Evolutionary conservation across 2,888 invertebrate genomes (phyloP).

Genomic region (Agonopterix arenella): DNA sequence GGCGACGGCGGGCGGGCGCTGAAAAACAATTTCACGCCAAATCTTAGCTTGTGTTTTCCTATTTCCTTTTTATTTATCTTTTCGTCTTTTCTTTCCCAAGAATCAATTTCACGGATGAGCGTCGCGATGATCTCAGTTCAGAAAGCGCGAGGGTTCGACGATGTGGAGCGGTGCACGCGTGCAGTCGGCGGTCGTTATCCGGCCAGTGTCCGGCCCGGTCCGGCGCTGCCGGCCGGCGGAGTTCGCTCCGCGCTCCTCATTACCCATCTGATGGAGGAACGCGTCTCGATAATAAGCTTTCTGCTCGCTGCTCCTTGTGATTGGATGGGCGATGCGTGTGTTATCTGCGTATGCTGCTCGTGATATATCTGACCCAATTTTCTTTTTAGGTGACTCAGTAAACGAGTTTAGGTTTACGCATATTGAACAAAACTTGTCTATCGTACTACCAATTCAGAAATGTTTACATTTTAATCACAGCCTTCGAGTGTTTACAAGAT

Average conservation of each 20-base stretch:
- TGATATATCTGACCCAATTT: conserved; percentile 64
- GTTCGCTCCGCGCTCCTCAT: conserved; percentile 38
- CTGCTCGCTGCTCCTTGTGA: conserved; percentile 64
- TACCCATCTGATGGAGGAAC: conserved; percentile 52
- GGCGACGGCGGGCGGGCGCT: conserved; percentile 51
- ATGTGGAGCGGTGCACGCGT: conserved; percentile 21
- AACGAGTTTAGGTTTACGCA: conserved; percentile 36
- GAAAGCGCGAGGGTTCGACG: conserved; percentile 56
- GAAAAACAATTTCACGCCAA: conserved; percentile 78
- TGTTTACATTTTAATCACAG: conserved; percentile 28
- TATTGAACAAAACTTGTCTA: conserved; percentile 17
- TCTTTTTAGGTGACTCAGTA: conserved; percentile 48
- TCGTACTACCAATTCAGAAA: conserved; percentile 20
- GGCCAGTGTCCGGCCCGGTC: conserved; percentile 4
- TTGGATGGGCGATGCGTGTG: conserved; percentile 72
- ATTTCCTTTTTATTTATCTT: conserved; percentile 78
- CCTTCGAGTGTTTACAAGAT: conserved; percentile 11
- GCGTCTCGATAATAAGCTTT: conserved; percentile 67
- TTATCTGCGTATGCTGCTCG: conserved; percentile 57
- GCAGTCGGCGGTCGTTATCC: conserved; percentile 18
- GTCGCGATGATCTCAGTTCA: conserved; percentile 74
- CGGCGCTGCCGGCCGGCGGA: background rate
- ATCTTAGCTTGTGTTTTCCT: conserved; percentile 77
- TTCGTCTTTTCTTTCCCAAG: conserved; percentile 74
- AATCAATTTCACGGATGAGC: conserved; percentile 77